Evolutionary conservation across 2,888 invertebrate species (phyloP), one percentile per base, ranked within the genome.

Genomic region (Teleiodes luculella): DNA sequence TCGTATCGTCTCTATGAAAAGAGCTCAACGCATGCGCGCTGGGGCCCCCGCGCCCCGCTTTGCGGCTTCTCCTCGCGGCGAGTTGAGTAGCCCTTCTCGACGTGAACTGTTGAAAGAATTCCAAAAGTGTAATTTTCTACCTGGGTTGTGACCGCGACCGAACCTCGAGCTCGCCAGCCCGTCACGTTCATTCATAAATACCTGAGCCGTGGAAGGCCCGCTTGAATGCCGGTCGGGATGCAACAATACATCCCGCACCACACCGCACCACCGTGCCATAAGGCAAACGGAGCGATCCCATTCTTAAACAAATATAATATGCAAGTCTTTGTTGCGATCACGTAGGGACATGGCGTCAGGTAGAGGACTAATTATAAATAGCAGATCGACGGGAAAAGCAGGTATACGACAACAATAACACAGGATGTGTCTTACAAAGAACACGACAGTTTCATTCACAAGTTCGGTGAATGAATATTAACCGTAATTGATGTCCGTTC

Each of bases 101-200:
- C 74, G 73, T 70, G 78, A 80, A 78, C 71, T 80, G 80, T 84
- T 83, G 78, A 86, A 89, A 86, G 85, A 87, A 89, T 88, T 87
- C 78, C 80, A 78, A 86, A 85, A 87, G 84, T 80, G 79, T 83
- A 86, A 84, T 87, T 86, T 85, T 85, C 80, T 89, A 89, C 89
- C 89, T 89, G 89, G 78, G 51, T 78, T 75, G 76, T 78, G 78
- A 76, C 78, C 80, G 79, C 81, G 75, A 70, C 75, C 76, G 76
- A 80, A 72, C 78, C 78, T 78, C 78, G 78, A 78, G 72, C 76
- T 77, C 78, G 78, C 78, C 76, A 65, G 76, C 70, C 77, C 80
- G 80, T 80, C 88, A 86, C 87, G 87, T 89, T 86, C 89, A 89
- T 89, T 89, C 88, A 89, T 89, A 87, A 86, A 88, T 88, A 88